Conservation (phyloP, 2,888 invertebrate genomes). For the Actias luna region DNA sequence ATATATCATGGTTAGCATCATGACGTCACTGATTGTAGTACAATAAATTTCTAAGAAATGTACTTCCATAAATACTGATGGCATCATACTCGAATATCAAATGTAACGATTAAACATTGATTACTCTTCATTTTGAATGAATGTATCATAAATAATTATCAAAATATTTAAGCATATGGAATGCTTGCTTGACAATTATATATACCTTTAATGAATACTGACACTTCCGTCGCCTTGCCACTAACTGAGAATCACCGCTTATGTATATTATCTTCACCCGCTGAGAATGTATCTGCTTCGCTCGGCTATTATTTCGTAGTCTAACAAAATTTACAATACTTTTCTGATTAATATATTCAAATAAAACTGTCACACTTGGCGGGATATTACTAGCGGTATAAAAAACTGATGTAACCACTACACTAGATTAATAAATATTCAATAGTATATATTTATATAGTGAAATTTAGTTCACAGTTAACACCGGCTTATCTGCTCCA, state of each 20-base stretch:
- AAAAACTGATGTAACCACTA: slow-evolving; percentile 40
- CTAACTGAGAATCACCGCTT: slow-evolving; percentile 79
- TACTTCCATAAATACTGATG: background rate
- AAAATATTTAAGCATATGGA: slow-evolving; percentile 40
- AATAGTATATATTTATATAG: slow-evolving; percentile 37
- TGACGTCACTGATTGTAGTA: background rate
- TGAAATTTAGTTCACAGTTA: slow-evolving; percentile 49
- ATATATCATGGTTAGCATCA: background rate
- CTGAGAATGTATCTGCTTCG: slow-evolving; percentile 81
- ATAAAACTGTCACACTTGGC: slow-evolving; percentile 51
- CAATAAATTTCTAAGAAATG: background rate
- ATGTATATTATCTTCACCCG: slow-evolving; percentile 74
- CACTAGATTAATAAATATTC: slow-evolving; percentile 39
- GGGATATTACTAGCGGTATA: slow-evolving; percentile 51
- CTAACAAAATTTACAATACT: slow-evolving; percentile 39
- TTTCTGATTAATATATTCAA: slow-evolving; percentile 30
- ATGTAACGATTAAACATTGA: slow-evolving; percentile 8
- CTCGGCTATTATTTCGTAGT: slow-evolving; percentile 58
- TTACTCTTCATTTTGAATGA: slow-evolving; percentile 22
- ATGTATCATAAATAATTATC: slow-evolving; percentile 11
- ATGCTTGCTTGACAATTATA: slow-evolving; percentile 69
- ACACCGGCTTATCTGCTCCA: slow-evolving; percentile 72
- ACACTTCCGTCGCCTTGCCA: slow-evolving; percentile 77
- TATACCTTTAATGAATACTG: slow-evolving; percentile 42
- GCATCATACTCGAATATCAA: background rate